Conservation (phyloP, 1,140 invertebrate genomes). For the Tetramorium alpestre region DNA sequence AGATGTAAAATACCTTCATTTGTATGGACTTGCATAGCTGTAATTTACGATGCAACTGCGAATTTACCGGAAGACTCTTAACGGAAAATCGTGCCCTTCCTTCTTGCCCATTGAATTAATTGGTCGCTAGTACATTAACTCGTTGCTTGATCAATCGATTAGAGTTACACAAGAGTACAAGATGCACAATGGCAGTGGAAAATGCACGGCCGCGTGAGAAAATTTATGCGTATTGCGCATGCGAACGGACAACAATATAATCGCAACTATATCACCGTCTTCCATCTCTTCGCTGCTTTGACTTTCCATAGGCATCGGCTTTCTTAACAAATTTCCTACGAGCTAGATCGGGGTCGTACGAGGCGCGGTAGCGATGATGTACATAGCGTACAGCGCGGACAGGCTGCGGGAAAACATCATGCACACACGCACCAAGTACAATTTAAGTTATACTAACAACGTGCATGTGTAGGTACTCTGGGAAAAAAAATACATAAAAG, state of each 20-base stretch:
- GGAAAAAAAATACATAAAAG: constrained; percentile 25
- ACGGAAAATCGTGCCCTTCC: neutral
- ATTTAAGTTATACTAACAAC: constrained; percentile 34
- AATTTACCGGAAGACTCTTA: neutral
- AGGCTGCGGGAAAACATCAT: constrained; percentile 33
- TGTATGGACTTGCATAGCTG: neutral
- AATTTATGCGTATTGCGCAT: constrained; percentile 56
- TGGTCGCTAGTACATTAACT: constrained; percentile 54
- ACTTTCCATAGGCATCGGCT: constrained; percentile 66
- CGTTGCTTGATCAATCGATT: constrained; percentile 57
- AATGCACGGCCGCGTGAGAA: constrained; percentile 64
- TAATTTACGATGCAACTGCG: neutral
- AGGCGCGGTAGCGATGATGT: constrained; percentile 17
- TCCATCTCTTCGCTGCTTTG: constrained; percentile 64
- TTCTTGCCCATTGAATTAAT: constrained; percentile 23
- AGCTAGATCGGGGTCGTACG: constrained; percentile 67
- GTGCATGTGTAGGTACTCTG: constrained; percentile 33
- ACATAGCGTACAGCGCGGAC: neutral
- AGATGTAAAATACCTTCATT: neutral
- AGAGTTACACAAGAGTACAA: constrained; percentile 63
- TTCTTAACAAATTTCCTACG: constrained; percentile 62
- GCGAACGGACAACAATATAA: constrained; percentile 65
- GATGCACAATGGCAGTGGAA: constrained; percentile 42
- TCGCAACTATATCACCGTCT: constrained; percentile 56
- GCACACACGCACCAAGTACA: constrained; percentile 26